Base-by-base conservation (phyloP, 2,888 invertebrate species). In the Drosophila tripunctata region DNA sequence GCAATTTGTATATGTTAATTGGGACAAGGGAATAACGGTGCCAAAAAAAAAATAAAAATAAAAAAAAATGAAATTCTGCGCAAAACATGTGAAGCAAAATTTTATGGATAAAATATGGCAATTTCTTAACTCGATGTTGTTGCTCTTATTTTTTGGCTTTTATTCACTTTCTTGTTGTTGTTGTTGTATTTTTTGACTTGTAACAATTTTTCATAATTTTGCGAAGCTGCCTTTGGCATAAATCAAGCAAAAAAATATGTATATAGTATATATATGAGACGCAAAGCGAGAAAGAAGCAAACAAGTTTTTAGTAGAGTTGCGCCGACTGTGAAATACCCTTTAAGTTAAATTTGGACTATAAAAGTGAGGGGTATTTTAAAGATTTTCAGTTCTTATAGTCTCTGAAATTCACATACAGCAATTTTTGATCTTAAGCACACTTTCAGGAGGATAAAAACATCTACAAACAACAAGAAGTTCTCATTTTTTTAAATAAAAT, bases 181-280 rank as follows among this genome's bases (percentile, higher is more conserved):
- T 60, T 67, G 63, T 66, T 62, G 64, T 67, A 55, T 66, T 73
- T 84, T 78, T 55, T 67, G 62, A 73, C 73, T 80, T 78, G 68
- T 56, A 72, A 64, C 82, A 71, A 81, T 81, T 87, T 81, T 85
- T 87, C 78, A 87, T 87, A 82, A 81, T 87, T 87, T 82, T 69
- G 60, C 60, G 22, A 65, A 48, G 51, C 51, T 57, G 82, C 75
- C 66, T 67, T 68, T 85, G 79, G 87, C 87, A 87, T 81, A 81
- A 81, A 81, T 87, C 85, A 85, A 58, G 61, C 68, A 78, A 51
- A 67, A 68, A 60, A 50, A 50, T n/a, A n/a, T n/a, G n/a, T n/a
- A n/a, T n/a, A n/a, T n/a, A n/a, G n/a, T n/a, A n/a, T n/a, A n/a
- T n/a, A n/a, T n/a, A n/a, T 38, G n/a, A n/a, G n/a, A n/a, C n/a